Evolutionary conservation across 1,140 invertebrate species (phyloP), one percentile per base, ranked within the genome.

Genomic region (Diorhabda carinulata): DNA sequence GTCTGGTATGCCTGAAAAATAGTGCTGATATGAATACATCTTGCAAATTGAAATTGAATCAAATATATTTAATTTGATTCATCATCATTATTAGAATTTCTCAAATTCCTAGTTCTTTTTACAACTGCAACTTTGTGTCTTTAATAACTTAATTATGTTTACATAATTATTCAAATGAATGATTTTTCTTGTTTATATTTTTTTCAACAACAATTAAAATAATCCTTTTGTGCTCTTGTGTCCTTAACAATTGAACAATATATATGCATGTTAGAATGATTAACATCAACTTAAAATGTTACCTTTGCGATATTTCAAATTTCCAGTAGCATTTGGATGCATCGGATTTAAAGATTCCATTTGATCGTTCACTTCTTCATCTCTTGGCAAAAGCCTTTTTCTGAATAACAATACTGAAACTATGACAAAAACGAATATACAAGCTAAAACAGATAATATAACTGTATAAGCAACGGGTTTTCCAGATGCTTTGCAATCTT

Each of bases 1-100:
- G 75, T 89, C 88, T 0, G 87, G 83, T 10, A 86, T 78, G 42
- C 76, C 78, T 73, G 59, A 66, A 68, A 57, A 65, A 61, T 61
- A 25, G 25, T 41, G 43, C 43, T 59, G 63, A 4, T 25, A 25
- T 25, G 25, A 25, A 25, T 25, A 25, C 25, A 25, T 25, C 2
- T 25, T 25, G 25, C 25, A 25, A 25, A 25, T 25, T 25, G 25
- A 25, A 25, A 25, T 25, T 1, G 25, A 25, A 25, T 25, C 1
- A 25, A 25, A 25, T 25, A 1, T 25, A 25, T 25, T 25, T 25
- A 1, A 25, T 25, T 0, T 25, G 25, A 25, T 25, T 25, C 25
- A 25, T 25, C 25, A 25, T 25, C 25, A 25, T 25, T 25, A 25
- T 25, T 25, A 25, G 25, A 25, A 25, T 25, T 25, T 25, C 25